phyloP scores from a whole-genome alignment of 2,797 vertebrate genomes.

The Neomorphus geoffroyi region DNA sequence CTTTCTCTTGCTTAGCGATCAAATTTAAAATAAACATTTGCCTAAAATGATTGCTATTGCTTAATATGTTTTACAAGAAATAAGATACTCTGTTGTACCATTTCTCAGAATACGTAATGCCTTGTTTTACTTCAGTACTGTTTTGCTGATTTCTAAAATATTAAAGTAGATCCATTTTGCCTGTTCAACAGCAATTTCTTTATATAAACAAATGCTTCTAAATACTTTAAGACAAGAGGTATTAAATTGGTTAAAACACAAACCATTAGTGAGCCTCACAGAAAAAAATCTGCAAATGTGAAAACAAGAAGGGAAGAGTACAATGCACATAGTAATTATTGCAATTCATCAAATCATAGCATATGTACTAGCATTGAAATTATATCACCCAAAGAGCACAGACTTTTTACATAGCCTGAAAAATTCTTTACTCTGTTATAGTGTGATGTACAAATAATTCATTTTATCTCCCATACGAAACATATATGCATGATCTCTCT shows the following conservation, averaged over 20 bases:
- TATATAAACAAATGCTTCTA: conserved; percentile 47
- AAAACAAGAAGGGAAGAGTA: conserved; percentile 34
- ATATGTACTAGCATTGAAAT: conserved; percentile 5
- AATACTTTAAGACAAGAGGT: conserved; percentile 21
- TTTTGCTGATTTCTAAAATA: conserved; percentile 51
- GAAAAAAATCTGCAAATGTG: conserved; percentile 36
- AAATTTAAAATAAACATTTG: conserved; percentile 70
- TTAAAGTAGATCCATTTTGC: conserved; percentile 51
- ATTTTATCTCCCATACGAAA: background rate
- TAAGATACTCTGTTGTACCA: conserved; percentile 37
- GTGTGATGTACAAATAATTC: background rate
- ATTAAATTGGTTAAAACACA: conserved; percentile 59
- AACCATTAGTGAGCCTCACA: conserved; percentile 22
- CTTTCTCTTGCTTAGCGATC: conserved; percentile 48
- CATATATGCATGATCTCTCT: background rate
- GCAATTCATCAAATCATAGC: conserved; percentile 55
- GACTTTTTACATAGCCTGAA: background rate
- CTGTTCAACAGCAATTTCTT: conserved; percentile 26
- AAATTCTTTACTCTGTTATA: background rate
- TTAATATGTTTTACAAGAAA: conserved; percentile 58
- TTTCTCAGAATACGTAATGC: conserved; percentile 38
- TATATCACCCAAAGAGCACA: background rate
- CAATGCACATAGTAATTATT: conserved; percentile 48
- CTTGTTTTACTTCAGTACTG: conserved; percentile 37
- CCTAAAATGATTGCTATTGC: conserved; percentile 56